A percentile compares a stretch with the other conserved stretches of the same genome.
These are phyloP conservation scores for Cyrtonyx montezumae DNA, from an alignment of 2,113 vertebrate species.

Conservation along the genomic window DNA sequence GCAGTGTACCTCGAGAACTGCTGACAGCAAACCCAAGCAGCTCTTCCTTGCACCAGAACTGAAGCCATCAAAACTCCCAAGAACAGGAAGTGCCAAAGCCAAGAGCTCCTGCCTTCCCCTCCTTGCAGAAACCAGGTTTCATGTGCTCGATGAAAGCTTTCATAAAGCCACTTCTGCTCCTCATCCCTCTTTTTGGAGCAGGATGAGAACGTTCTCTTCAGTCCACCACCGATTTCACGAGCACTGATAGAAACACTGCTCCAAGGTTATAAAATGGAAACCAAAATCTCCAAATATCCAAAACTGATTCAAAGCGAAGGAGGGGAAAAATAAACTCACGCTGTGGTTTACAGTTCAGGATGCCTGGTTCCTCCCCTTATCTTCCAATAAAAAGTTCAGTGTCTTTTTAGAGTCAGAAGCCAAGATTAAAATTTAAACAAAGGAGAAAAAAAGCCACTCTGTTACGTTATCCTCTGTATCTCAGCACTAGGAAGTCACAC, in stretches of 20 bases:
- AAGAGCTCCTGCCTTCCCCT: not conserved
- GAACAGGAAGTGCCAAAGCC: not conserved
- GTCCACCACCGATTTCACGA: not conserved
- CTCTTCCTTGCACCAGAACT: not conserved
- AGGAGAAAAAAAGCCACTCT: not conserved
- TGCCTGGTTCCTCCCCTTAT: not conserved
- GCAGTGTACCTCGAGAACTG: not conserved
- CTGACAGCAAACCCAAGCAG: not conserved
- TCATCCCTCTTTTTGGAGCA: not conserved
- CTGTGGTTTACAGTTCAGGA: not conserved
- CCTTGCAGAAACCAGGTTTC: not conserved
- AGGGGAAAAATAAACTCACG: not conserved
- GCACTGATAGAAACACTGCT: not conserved
- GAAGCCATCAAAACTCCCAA: not conserved
- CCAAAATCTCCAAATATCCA: not conserved
- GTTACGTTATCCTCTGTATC: not conserved
- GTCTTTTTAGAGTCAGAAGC: not conserved
- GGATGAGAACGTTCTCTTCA: not conserved
- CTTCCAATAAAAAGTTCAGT: not conserved
- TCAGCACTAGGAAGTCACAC: not conserved
- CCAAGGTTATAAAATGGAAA: not conserved
- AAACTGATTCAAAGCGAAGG: not conserved
- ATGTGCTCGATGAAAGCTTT: not conserved
- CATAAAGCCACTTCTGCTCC: not conserved
- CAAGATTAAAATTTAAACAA: not conserved